Evolutionary conservation across 2,113 vertebrate genomes (phyloP), one percentile per base, ranked within the genome.

Genomic region (Marmota monax): DNA sequence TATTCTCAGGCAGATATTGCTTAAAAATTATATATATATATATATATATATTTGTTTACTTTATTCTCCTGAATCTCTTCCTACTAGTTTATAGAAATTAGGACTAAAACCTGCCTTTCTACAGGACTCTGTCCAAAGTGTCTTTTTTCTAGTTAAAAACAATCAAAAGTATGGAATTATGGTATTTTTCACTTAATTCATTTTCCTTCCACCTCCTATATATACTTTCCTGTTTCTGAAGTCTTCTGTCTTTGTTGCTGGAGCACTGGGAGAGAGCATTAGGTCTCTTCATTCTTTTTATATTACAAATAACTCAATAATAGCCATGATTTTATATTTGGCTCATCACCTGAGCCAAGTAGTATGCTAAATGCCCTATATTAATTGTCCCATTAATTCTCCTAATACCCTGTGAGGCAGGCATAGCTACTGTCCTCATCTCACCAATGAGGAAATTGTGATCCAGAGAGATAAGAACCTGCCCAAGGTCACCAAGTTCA

Each of bases 91-190:
- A 39, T 51, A 6, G 76, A 27, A 70, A 70, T 89, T 79, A 61
- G 61, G 76, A 80, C 4, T 37, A 80, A 87, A 65, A 39, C 8
- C 61, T 76, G 6, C 67, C n/a, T 93, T 88, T 61, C 72, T 82
- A 77, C 0, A 78, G 70, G 51, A 74, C 32, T 72, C 16, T 51
- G 77, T 69, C 14, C 12, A 53, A 48, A 42, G 29, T 48, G 37
- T 65, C 86, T 85, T 80, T 69, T 79, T 72, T 82, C 67, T 80
- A 34, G 29, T 88, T 80, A 82, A 93, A 90, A 88, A 58, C 58
- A 91, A 69, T n/a, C 20, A 1, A 84, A 85, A 76, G 37, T 37
- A 22, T 77, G 72, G 84, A 84, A 73, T 63, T 67, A n/a, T 7
- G 14, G 17, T 51, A 23, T 42, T 86, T 22, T 82, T 74, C 22